These are phyloP conservation scores for Tetramorium bicarinatum DNA, from an alignment of 2,888 invertebrate genomes.

Conservation along the genomic window DNA sequence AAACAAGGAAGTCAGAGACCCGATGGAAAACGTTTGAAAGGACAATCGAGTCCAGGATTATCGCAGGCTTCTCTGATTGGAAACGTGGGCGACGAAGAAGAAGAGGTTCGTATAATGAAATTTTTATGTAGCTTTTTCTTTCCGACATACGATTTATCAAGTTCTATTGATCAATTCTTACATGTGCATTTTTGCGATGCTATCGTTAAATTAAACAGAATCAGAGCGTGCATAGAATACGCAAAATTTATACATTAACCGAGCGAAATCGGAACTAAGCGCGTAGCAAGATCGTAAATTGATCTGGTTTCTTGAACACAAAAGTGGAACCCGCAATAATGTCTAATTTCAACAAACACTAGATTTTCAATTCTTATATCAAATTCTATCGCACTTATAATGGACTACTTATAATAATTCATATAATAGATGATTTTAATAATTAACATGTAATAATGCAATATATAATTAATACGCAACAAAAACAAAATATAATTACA, in stretches of 20 bases:
- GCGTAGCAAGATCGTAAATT: background rate
- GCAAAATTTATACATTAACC: background rate
- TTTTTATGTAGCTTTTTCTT: background rate
- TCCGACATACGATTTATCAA: background rate
- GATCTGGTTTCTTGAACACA: conserved; percentile 1
- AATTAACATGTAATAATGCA: background rate
- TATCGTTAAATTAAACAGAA: conserved; percentile 37
- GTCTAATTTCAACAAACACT: background rate
- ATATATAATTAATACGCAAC: background rate
- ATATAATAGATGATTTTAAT: conserved; percentile 2
- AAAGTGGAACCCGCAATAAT: background rate
- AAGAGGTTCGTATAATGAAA: conserved; percentile 75
- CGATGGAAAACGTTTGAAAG: conserved; percentile 68
- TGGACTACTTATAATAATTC: background rate
- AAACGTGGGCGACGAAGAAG: conserved; percentile 72
- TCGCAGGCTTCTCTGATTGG: conserved; percentile 59
- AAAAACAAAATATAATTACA: background rate
- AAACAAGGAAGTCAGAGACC: conserved; percentile 72
- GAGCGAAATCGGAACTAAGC: conserved; percentile 27
- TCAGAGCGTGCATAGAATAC: conserved; percentile 31
- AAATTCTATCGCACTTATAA: background rate
- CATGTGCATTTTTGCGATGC: background rate
- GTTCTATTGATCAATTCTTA: conserved; percentile 24
- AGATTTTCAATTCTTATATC: background rate
- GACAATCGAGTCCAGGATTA: conserved; percentile 41